Base-by-base conservation (phyloP, 2,888 invertebrate species). In the Caenorhabditis zanzibari region DNA sequence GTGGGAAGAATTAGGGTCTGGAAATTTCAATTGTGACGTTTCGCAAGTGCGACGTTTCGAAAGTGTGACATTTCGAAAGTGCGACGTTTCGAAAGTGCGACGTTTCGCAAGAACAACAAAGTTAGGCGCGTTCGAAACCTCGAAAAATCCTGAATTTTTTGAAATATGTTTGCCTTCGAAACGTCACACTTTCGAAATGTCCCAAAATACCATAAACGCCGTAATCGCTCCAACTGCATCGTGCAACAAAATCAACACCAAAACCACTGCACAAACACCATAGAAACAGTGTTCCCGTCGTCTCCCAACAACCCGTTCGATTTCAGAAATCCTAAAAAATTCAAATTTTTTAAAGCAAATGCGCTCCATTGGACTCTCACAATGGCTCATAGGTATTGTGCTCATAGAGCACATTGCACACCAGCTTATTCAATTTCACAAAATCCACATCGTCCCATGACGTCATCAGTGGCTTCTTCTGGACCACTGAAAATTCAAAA, bases 361-460 rank as follows among this genome's bases (percentile, higher is more conserved):
- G 7, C 54, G 54, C 54, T 54, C 12, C 10, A 54, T 22, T 12
- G 54, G 5, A 54, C 54, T 19, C 66, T 58, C 22, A 81, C 82
- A 82, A 38, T 52, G 68, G 58, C 24, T 61, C 59, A 56, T 74
- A 77, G 26, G 26, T 26, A 7, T 56, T 52, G 4, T 49, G 41
- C 6, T 61, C 66, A 32, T 79, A 69, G 69, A 82, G 66, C 32
- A 69, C 47, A 61, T 82, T 82, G 59, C 73, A 73, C 24, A 79
- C 68, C 10, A 82, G 63, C 12, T 14, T 16, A 14, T 82, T 82
- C 56, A 82, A 49, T n/a, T 59, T 64, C 19, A 44, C 73, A 35
- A 82, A 28, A 64, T 77, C 73, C 32, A 82, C 82, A 28, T 82
- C 82, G 44, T 82, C 79, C 82, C 82, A 82, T 10, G 69, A 69